Evolutionary conservation across 2,113 vertebrate genomes (phyloP), one percentile per base, ranked within the genome.

Genomic region (Hemibagrus wyckioides): DNA sequence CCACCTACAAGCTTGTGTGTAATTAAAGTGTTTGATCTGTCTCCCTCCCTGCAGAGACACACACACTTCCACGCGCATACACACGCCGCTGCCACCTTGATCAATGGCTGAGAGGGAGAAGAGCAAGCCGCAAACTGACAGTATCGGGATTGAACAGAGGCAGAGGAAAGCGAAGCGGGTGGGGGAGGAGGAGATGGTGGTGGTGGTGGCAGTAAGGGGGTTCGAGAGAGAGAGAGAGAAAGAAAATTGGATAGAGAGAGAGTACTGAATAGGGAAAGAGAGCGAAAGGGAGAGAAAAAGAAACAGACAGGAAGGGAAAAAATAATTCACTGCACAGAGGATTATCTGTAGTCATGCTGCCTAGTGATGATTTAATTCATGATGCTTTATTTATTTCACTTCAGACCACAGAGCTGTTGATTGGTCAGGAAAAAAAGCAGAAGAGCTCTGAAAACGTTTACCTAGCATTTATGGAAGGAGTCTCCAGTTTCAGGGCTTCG

Each of bases 1-100:
- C 92, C 93, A 93, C 93, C 92, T 93, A 93, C 93, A 93, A 92
- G 93, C 90, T 92, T 87, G 88, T 87, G 69, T 48, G 90, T 94
- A 94, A 95, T 95, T 95, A 94, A 94, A 94, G 93, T 92, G 92
- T 95, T 95, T 95, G 94, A 95, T 95, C 94, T 94, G 88, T 85
- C 83, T 87, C 86, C 90, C 90, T 92, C 89, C 90, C 92, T 30
- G 80, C 91, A 63, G 90, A 93, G 90, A 91, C 90, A 84, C 90
- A 88, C 89, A 86, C 90, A 89, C 91, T 86, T 91, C 92, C 92
- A 90, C 91, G 91, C 86, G 85, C 92, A 88, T 59, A 90, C 93
- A 91, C 92, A 92, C 91, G 41, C 89, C 86, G 82, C 90, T 92
- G 92, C 93, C 93, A 91, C 92, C 44, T 82, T 94, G 94, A 95